These are phyloP conservation scores for Fragum whitleyi DNA, from an alignment of 2,888 invertebrate species.

Conservation along the genomic window DNA sequence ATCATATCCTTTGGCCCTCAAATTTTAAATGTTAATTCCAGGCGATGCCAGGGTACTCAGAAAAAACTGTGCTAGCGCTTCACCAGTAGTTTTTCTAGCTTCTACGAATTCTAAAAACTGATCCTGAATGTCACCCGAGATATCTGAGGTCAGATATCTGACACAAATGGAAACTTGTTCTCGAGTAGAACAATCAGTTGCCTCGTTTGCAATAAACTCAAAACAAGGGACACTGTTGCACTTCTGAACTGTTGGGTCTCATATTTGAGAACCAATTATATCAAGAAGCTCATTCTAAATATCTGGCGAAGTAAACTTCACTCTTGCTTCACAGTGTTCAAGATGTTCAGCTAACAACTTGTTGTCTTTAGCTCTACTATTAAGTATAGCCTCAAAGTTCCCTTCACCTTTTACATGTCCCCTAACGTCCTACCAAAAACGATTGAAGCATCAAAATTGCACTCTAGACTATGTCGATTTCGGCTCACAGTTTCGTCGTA, in stretches of 20 bases:
- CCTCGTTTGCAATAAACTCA: conserved; percentile 30
- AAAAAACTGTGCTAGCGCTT: conserved; percentile 15
- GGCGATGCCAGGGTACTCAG: too few relatives aligned
- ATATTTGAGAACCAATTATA: conserved; percentile 20
- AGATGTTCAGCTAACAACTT: too few relatives aligned
- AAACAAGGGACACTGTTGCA: conserved; percentile 18
- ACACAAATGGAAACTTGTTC: too few relatives aligned
- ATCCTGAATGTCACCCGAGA: conserved; percentile 8
- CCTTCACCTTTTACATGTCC: conserved; percentile 35
- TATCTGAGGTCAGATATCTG: background rate
- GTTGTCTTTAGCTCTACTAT: too few relatives aligned
- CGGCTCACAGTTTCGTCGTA: too few relatives aligned
- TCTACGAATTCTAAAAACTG: too few relatives aligned
- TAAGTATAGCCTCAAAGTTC: too few relatives aligned
- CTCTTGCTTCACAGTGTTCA: background rate
- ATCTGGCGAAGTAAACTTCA: conserved; percentile 30
- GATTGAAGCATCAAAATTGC: too few relatives aligned
- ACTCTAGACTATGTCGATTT: too few relatives aligned
- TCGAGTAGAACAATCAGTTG: conserved; percentile 22
- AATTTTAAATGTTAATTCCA: conserved; percentile 31
- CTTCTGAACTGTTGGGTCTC: background rate
- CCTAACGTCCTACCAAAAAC: conserved; percentile 39
- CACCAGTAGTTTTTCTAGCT: conserved; percentile 12
- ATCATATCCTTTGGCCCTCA: conserved; percentile 57
- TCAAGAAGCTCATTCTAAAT: conserved; percentile 36